phyloP scores from a whole-genome alignment of 2,797 vertebrate species.

The Sardinella longiceps region DNA sequence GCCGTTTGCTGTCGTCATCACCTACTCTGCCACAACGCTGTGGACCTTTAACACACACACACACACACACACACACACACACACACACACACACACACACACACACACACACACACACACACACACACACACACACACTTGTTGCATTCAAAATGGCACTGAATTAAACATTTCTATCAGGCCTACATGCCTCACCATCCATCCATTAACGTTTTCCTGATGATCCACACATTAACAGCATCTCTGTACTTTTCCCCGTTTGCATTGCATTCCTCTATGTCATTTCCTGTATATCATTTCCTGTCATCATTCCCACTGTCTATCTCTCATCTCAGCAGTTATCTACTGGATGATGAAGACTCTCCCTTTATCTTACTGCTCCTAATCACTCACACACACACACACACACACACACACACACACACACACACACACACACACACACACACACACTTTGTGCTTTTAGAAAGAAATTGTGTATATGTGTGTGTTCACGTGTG shows the following conservation, averaged over 20 bases:
- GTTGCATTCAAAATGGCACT: background rate
- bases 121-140: background rate
- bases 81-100: too few relatives aligned
- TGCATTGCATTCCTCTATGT: too few relatives aligned
- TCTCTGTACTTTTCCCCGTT: background rate
- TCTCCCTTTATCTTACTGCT: background rate
- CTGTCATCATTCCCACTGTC: too few relatives aligned
- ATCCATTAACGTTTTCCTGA: background rate
- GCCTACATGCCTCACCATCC: background rate
- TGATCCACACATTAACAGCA: background rate
- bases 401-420: background rate
- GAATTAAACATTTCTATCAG: background rate
- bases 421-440: slow-evolving; percentile 2
- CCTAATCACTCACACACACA: background rate
- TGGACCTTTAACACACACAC: background rate
- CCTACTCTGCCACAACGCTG: background rate
- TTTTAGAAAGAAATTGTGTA: too few relatives aligned
- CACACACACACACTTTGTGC: too few relatives aligned
- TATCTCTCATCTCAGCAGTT: too few relatives aligned
- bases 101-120: too few relatives aligned
- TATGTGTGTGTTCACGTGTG: too few relatives aligned
- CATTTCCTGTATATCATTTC: background rate
- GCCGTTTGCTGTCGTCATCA: background rate
- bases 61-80: too few relatives aligned
- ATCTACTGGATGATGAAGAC: too few relatives aligned